These are phyloP conservation scores for Helogale parvula DNA, from an alignment of 2,113 vertebrate genomes.

Conservation along the genomic window DNA sequence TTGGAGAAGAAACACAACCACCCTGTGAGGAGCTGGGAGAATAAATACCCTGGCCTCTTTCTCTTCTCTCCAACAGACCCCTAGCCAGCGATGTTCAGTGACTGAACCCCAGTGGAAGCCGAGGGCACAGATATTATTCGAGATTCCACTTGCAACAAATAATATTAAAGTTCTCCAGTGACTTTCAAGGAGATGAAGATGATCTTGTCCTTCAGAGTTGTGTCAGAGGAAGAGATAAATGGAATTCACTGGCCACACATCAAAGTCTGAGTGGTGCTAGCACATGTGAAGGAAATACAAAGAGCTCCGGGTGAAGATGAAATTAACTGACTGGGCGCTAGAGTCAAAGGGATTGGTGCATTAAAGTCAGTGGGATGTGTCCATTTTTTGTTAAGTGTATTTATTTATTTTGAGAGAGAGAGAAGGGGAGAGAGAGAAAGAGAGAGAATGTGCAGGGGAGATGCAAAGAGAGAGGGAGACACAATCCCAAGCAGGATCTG, in stretches of 20 bases:
- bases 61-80: neutral
- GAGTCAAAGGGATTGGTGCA: neutral
- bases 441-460: too few species aligned
- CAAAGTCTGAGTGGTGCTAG: neutral
- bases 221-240: neutral
- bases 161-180: neutral
- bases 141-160: neutral
- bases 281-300: neutral
- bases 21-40: neutral
- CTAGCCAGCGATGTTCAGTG: accelerated
- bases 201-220: neutral
- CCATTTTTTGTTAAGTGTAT: too few species aligned
- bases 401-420: too few species aligned
- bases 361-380: neutral
- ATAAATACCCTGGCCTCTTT: neutral
- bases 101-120: neutral
- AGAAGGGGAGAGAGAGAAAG: too few species aligned
- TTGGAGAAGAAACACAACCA: neutral
- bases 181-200: neutral
- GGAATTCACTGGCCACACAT: neutral
- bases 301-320: neutral
- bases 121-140: neutral
- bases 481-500: too few species aligned
- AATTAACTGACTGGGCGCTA: neutral
- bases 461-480: too few species aligned